Evolutionary conservation across 2,113 vertebrate species (phyloP).

Genomic region (Grus americana): DNA sequence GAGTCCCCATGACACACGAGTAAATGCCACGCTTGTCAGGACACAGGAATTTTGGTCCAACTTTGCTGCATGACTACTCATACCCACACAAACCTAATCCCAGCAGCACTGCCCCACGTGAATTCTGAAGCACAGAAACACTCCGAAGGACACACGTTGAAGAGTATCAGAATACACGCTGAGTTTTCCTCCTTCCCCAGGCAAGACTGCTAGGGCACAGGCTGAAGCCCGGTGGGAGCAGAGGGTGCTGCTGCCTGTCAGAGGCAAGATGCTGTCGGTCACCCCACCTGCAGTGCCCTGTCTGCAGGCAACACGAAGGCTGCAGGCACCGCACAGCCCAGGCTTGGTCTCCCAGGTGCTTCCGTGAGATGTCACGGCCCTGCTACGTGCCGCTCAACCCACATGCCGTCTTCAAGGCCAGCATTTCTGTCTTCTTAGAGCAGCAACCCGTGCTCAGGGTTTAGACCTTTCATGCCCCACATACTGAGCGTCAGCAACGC

Average conservation of each 20-base stretch:
- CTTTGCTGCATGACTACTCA: background rate
- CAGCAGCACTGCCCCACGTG: background rate
- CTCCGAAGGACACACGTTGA: background rate
- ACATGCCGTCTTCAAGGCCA: rapidly evolving
- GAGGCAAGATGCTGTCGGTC: background rate
- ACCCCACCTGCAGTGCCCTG: background rate
- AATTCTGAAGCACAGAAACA: background rate
- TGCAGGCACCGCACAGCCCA: background rate
- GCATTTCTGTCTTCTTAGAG: background rate
- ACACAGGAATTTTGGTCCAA: background rate
- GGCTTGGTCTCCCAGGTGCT: background rate
- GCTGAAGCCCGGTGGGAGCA: rapidly evolving
- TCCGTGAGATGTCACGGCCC: background rate
- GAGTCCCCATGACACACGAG: background rate
- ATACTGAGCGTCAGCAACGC: rapidly evolving
- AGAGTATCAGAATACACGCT: rapidly evolving
- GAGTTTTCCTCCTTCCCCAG: background rate
- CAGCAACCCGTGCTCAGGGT: rapidly evolving
- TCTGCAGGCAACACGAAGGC: rapidly evolving
- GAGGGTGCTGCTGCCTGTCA: background rate
- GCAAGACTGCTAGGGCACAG: rapidly evolving
- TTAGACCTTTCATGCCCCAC: rapidly evolving
- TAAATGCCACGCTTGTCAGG: background rate
- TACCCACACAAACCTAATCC: background rate
- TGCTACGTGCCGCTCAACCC: background rate